A percentile compares a stretch with the other conserved stretches of the same genome.
phyloP scores from a whole-genome alignment of 1,140 invertebrate species.

The Theocolax elegans region DNA sequence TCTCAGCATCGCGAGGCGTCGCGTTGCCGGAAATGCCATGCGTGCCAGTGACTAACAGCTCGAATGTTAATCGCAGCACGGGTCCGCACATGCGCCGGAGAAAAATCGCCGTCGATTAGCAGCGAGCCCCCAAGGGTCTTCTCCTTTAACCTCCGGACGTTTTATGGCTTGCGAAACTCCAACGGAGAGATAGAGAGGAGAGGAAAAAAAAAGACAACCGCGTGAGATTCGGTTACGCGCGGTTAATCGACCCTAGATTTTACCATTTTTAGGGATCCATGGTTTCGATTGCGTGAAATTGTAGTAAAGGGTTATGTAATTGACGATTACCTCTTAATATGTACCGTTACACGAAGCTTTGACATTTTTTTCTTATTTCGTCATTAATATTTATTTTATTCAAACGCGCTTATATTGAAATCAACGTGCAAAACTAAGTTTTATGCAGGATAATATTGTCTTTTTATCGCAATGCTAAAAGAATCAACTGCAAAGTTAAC shows the following conservation, averaged over 20 bases:
- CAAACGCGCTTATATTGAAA: too few relatives aligned
- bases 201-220: not conserved
- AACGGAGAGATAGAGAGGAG: not conserved
- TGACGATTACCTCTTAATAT: too few relatives aligned
- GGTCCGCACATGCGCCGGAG: not conserved
- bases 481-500: too few relatives aligned
- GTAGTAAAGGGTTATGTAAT: not conserved
- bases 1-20: conserved; percentile 45
- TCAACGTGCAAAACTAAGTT: too few relatives aligned
- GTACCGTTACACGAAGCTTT: too few relatives aligned
- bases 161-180: conserved; percentile 23
- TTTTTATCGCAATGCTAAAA: too few relatives aligned
- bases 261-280: not conserved
- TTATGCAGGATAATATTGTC: too few relatives aligned
- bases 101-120: conserved; percentile 3
- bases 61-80: conserved; percentile 1
- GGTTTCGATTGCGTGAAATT: not conserved
- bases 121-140: not conserved
- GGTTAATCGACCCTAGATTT: not conserved
- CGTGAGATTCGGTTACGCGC: conserved; percentile 3
- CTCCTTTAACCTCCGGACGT: not conserved
- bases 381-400: too few relatives aligned
- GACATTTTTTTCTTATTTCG: too few relatives aligned
- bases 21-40: conserved; percentile 62
- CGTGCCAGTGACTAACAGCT: conserved; percentile 55